These are phyloP conservation scores for Dryadula phaetusa DNA, from an alignment of 2,888 invertebrate genomes.

Conservation along the genomic window DNA sequence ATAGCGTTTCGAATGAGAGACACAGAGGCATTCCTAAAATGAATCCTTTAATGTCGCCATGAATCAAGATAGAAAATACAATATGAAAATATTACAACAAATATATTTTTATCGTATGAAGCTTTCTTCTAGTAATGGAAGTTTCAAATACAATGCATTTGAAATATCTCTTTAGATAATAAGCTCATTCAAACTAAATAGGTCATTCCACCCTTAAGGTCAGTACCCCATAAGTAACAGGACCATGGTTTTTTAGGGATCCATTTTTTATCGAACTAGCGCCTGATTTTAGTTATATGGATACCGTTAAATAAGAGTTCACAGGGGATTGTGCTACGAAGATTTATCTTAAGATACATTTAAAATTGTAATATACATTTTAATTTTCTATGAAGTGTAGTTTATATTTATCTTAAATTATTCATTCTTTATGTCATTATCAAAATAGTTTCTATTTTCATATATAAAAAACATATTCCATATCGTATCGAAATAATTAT, in stretches of 20 bases:
- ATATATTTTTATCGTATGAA: conserved; percentile 26
- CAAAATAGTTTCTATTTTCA: neutral
- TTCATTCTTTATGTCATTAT: neutral
- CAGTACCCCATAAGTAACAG: conserved; percentile 77
- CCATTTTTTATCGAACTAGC: conserved; percentile 80
- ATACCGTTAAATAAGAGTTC: conserved; percentile 70
- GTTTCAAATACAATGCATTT: conserved; percentile 37
- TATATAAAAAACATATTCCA: neutral
- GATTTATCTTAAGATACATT: conserved; percentile 55
- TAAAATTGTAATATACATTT: neutral
- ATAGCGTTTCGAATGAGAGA: neutral
- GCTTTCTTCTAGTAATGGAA: conserved; percentile 29
- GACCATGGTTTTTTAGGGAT: conserved; percentile 75
- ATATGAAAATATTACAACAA: conserved; percentile 29
- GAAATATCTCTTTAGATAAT: conserved; percentile 56
- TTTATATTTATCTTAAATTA: neutral
- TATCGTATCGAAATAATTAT: too few species aligned
- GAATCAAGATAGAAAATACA: conserved; percentile 25
- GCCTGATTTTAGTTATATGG: conserved; percentile 72
- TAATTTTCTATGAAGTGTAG: neutral
- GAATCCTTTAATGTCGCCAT: conserved; percentile 13
- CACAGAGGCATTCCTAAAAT: neutral
- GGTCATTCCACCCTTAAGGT: conserved; percentile 81
- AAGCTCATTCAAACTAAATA: conserved; percentile 78
- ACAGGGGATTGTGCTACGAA: conserved; percentile 53